Evolutionary conservation across 2,888 invertebrate species (phyloP), one percentile per base, ranked within the genome.

Genomic region (Heliconius sara): DNA sequence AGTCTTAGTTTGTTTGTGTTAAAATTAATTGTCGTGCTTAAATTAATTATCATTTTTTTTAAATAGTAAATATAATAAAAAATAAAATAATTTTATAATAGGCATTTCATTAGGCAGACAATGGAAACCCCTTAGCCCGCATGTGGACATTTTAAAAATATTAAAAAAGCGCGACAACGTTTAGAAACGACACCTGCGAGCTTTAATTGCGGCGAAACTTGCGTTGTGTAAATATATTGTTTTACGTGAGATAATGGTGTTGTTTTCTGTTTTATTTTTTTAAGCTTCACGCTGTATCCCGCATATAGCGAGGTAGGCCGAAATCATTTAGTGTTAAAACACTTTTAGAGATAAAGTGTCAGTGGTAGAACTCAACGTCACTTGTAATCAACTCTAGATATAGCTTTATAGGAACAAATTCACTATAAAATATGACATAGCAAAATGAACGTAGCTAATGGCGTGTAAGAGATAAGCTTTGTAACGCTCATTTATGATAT

Each of bases 131-230:
- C 2, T 19, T 66, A 68, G 66, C 77, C 82, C 76, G 79, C 79
- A 78, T 79, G 74, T 67, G 73, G 81, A 84, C 83, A 83, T 77
- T 82, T 85, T 82, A 83, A 84, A 84, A 84, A 81, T 79, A 83
- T 85, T 82, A 84, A 84, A 83, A 84, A 79, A 79, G 77, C 83
- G 79, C 79, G 77, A 52, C 82, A 75, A 75, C 65, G 75, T 27
- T 75, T 75, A 75, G 43, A 65, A 43, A 43, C 65, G 75, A 65
- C 75, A 66, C 75, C 73, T 67, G 67, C 39, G 16, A 67, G 75
- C 27, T 77, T 81, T 83, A 81, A 83, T 76, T 79, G 81, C 78
- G 78, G 66, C 30, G 60, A 60, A 74, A 78, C 39, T 52, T 78
- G 65, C 65, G 65, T 78, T 60, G 27, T 67, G 65, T 67, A 73